These are phyloP conservation scores for Rhea americana DNA, from an alignment of 2,113 vertebrate species.

Conservation along the genomic window DNA sequence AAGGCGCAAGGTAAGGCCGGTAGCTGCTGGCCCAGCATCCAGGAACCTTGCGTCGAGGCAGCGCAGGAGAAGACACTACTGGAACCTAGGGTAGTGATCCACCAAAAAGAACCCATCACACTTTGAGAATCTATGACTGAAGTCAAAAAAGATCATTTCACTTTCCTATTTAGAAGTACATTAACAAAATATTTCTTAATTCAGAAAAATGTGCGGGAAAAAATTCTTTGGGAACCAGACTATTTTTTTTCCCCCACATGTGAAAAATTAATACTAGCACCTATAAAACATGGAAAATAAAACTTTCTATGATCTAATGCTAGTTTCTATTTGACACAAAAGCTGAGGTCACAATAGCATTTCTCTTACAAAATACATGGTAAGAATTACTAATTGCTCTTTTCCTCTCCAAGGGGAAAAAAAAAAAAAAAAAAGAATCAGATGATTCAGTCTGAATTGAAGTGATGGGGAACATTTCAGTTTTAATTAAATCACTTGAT, in stretches of 20 bases:
- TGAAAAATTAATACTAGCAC: slow-evolving; percentile 16
- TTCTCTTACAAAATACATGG: slow-evolving; percentile 4
- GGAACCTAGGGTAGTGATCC: too few species aligned
- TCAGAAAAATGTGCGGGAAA: neutral
- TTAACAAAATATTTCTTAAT: neutral
- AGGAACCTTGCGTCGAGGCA: too few species aligned
- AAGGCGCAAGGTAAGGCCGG: too few species aligned
- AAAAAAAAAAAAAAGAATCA: neutral
- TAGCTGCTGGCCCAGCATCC: too few species aligned
- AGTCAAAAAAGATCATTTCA: neutral
- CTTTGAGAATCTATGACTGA: neutral
- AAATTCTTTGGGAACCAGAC: neutral
- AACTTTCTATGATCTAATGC: neutral
- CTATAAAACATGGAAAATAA: neutral
- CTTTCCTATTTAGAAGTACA: neutral
- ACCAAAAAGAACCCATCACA: neutral
- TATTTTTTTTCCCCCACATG: neutral
- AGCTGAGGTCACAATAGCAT: neutral
- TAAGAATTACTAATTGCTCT: slow-evolving; percentile 24
- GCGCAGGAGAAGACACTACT: too few species aligned
- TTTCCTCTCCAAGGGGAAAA: neutral
- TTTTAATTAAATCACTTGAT: slow-evolving; percentile 56
- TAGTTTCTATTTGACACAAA: neutral
- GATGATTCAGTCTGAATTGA: slow-evolving; percentile 3
- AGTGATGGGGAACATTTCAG: neutral